Evolutionary conservation across 2,113 vertebrate species (phyloP).

Genomic region (Lagenorhynchus albirostris): DNA sequence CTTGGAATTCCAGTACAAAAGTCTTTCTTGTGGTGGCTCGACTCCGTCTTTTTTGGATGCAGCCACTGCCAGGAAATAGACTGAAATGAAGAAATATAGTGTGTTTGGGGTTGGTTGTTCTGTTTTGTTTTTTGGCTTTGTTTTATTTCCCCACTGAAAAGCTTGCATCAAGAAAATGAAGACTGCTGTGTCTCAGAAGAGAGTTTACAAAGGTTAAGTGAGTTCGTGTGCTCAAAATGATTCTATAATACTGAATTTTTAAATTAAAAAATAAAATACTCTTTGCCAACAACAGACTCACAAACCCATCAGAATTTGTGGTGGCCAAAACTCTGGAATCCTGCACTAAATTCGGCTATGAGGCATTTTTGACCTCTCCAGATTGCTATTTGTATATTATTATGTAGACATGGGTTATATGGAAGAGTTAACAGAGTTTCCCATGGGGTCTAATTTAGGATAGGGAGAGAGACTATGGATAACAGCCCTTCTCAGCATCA

Average conservation of each 20-base stretch:
- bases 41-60: constrained; percentile 34
- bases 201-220: constrained; percentile 5
- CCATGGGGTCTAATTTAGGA: neutral
- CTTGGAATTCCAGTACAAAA: constrained; percentile 5
- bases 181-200: neutral
- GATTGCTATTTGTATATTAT: neutral
- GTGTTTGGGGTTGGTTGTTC: neutral
- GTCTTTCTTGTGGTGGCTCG: constrained; percentile 52
- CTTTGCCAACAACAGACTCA: neutral
- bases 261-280: constrained; percentile 13
- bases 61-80: constrained; percentile 46
- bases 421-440: neutral
- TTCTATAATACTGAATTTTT: neutral
- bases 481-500: neutral
- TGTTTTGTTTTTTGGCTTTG: constrained; percentile 22
- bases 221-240: neutral
- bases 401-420: neutral
- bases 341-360: neutral
- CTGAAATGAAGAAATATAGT: constrained; percentile 30
- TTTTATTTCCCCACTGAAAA: constrained; percentile 9
- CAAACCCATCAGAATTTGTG: neutral
- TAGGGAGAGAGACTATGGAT: neutral
- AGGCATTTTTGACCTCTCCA: neutral
- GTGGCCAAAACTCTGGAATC: neutral
- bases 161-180: neutral